Base-by-base conservation (phyloP, 2,113 vertebrate species). In the Engraulis encrasicolus region DNA sequence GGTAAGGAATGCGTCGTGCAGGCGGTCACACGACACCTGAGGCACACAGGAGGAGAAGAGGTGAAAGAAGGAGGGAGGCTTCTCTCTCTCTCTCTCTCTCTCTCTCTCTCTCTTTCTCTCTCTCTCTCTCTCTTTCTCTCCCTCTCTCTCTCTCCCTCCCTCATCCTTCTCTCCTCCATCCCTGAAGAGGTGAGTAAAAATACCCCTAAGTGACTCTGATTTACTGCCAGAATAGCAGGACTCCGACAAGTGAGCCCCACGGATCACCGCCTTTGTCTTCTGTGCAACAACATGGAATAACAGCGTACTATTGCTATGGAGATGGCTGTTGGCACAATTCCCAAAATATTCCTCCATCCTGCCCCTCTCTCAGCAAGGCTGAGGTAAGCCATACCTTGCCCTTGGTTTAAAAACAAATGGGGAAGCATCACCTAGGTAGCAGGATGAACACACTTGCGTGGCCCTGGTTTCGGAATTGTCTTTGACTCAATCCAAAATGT, bases 1-100 rank as follows among this genome's bases (percentile, higher is more conserved):
- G 61, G 83, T 88, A 61, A 91, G 88, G 92, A 94, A 93, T 92
- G 91, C 80, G 71, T 50, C 79, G 74, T 90, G 79, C 48, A 81
- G 74, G 50, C 50, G 86, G 54, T 78, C 88, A 92, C 82, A 80
- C 82, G 58, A 87, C 88, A 91, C 91, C 90, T 91, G 88, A 38
- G 74, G 49, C 18, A 20, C 18, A 36, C 36, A 27, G 23, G 40
- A 19, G 0, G 34, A 18, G 23, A 74, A 50, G 52, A 85, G 50
- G 11, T 7, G 45, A 18, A 23, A 38, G 50, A 49, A 83, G 58
- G 74, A 79, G 49, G 37, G n/a, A n/a, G n/a, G n/a, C n/a, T n/a
- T n/a, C n/a, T n/a, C n/a, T n/a, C n/a, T n/a, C n/a, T n/a, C n/a
- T n/a, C n/a, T n/a, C n/a, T n/a, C n/a, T n/a, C n/a, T n/a, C n/a